Conservation (phyloP, 2,888 invertebrate species). For the Archips xylosteana region DNA sequence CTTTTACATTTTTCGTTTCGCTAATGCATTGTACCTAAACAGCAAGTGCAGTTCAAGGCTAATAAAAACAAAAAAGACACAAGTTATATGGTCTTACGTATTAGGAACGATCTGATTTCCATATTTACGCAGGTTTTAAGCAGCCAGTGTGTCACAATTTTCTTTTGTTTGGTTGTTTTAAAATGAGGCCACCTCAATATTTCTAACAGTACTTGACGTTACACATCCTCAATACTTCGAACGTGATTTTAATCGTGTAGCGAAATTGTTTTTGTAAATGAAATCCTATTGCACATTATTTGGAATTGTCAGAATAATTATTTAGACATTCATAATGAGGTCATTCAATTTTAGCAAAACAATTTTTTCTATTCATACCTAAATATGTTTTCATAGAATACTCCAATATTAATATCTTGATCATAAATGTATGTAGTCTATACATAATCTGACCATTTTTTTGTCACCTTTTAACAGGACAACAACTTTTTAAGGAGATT, state of each 20-base stretch:
- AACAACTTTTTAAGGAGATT: too few relatives aligned
- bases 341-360: background rate
- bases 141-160: constrained; percentile 31
- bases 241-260: constrained; percentile 16
- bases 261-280: background rate
- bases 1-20: constrained; percentile 7
- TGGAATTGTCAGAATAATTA: background rate
- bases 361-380: too few relatives aligned
- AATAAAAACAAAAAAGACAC: constrained; percentile 40
- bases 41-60: constrained; percentile 43
- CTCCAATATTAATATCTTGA: too few relatives aligned
- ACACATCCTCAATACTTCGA: constrained; percentile 34
- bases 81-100: constrained; percentile 23
- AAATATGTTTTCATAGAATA: too few relatives aligned
- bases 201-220: constrained; percentile 41
- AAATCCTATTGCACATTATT: background rate
- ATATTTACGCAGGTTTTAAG: constrained; percentile 24
- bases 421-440: too few relatives aligned
- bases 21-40: constrained; percentile 18
- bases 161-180: constrained; percentile 35
- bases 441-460: too few relatives aligned
- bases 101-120: constrained; percentile 25
- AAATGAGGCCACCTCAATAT: constrained; percentile 40
- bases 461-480: too few relatives aligned
- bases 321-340: background rate